Conservation (phyloP, 2,113 vertebrate genomes). For the Ardeotis arabs region DNA sequence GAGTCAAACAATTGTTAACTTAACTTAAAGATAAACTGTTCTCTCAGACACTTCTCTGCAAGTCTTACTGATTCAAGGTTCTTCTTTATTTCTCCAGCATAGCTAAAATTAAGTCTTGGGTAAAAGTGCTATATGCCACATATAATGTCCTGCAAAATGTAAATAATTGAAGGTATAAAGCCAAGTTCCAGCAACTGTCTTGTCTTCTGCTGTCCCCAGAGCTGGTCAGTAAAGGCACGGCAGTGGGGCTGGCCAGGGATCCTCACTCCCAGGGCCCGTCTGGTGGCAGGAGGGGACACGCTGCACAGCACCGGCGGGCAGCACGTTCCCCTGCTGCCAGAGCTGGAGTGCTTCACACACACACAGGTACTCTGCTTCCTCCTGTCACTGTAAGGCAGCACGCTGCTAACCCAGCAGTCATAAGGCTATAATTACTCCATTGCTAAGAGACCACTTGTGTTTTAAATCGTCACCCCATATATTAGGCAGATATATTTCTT, state of each 20-base stretch:
- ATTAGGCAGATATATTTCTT: neutral
- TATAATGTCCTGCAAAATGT: neutral
- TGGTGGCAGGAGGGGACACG: neutral
- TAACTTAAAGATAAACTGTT: neutral
- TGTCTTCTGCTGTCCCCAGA: neutral
- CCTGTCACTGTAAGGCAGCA: neutral
- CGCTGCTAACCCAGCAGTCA: neutral
- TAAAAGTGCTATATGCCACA: neutral
- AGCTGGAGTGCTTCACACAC: neutral
- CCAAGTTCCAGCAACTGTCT: neutral
- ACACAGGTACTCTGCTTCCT: neutral
- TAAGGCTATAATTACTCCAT: neutral
- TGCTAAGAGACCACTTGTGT: neutral
- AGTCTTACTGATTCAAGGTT: neutral
- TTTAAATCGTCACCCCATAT: neutral
- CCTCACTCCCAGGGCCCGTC: rapidly evolving
- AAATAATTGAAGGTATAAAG: neutral
- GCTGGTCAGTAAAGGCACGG: neutral
- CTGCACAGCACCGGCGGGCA: rapidly evolving
- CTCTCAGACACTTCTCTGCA: neutral
- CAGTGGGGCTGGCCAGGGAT: neutral
- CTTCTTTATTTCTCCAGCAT: neutral
- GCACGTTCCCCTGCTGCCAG: neutral
- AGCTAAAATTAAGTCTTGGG: neutral
- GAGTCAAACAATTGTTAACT: neutral